Evolutionary conservation across 53 echinoderm and acorn worm genomes (phyloP).

Genomic region (Arbacia lixula): DNA sequence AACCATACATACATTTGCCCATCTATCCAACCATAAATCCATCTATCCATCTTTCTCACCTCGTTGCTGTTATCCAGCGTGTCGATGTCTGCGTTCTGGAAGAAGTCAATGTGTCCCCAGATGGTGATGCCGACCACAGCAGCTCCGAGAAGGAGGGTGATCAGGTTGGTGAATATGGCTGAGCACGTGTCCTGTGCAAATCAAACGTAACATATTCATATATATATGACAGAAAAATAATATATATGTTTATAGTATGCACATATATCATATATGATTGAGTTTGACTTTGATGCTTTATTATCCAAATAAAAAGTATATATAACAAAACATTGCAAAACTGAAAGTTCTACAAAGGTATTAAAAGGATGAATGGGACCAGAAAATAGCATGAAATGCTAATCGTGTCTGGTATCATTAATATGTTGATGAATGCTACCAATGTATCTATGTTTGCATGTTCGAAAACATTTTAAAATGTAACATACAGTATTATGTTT

Average conservation of each 20-base stretch:
- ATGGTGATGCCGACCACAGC: constrained; percentile 32
- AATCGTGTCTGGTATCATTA: no score
- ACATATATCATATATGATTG: background rate
- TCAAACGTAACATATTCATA: no score
- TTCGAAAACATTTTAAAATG: no score
- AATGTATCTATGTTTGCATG: no score
- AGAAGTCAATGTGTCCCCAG: constrained; percentile 40
- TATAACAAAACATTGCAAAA: no score
- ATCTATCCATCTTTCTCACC: background rate
- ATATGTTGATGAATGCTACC: no score
- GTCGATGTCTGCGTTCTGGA: constrained; percentile 4
- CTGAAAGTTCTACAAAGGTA: no score
- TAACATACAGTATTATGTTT: no score
- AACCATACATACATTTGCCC: background rate
- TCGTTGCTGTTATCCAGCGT: background rate
- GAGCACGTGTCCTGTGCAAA: constrained; percentile 30
- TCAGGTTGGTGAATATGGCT: constrained; percentile 21
- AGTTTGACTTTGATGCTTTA: background rate
- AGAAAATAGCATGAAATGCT: no score
- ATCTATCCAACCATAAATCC: background rate
- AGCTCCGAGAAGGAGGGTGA: constrained; percentile 23
- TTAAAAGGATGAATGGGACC: no score
- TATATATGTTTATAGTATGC: background rate
- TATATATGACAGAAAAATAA: background rate
- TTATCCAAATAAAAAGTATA: background rate